Percentiles rank a stretch among this genome's conserved stretches.
phyloP scores from a whole-genome alignment of 2,888 invertebrate species.

The Cylloceria caligata region DNA sequence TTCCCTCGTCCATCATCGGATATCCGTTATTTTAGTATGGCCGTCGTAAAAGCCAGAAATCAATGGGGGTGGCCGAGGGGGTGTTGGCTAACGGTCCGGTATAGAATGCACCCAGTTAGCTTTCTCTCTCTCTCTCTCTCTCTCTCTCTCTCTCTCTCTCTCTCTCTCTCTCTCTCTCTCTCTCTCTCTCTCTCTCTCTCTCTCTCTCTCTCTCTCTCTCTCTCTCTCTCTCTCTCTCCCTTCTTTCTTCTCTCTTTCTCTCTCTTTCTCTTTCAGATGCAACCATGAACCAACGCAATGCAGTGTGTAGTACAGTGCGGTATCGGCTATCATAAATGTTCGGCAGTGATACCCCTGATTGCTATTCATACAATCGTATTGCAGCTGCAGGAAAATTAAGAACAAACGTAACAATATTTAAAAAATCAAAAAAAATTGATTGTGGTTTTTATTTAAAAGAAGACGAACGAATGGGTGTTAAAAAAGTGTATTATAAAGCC shows the following conservation, averaged over 20 bases:
- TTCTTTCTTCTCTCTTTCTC: not conserved
- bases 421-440: not conserved
- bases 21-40: conserved; percentile 64
- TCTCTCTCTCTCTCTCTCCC: not conserved
- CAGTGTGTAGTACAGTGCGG: conserved; percentile 31
- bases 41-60: conserved; percentile 59
- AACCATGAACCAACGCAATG: conserved; percentile 17
- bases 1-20: conserved; percentile 64
- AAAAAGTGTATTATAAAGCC: not conserved
- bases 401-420: conserved; percentile 8
- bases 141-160: not conserved
- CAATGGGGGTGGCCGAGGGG: conserved; percentile 43
- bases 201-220: not conserved
- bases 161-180: not conserved
- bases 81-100: conserved; percentile 39
- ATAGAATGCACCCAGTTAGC: conserved; percentile 27
- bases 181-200: not conserved
- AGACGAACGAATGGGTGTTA: not conserved
- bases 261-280: not conserved
- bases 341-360: conserved; percentile 13
- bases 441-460: not conserved
- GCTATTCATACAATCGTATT: conserved; percentile 18
- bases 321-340: conserved; percentile 36
- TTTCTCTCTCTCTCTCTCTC: not conserved
- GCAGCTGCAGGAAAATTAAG: not conserved